Percentiles rank a stretch among this genome's conserved stretches.
phyloP scores from a whole-genome alignment of 2,113 vertebrate genomes.

The Phalacrocorax carbo region DNA sequence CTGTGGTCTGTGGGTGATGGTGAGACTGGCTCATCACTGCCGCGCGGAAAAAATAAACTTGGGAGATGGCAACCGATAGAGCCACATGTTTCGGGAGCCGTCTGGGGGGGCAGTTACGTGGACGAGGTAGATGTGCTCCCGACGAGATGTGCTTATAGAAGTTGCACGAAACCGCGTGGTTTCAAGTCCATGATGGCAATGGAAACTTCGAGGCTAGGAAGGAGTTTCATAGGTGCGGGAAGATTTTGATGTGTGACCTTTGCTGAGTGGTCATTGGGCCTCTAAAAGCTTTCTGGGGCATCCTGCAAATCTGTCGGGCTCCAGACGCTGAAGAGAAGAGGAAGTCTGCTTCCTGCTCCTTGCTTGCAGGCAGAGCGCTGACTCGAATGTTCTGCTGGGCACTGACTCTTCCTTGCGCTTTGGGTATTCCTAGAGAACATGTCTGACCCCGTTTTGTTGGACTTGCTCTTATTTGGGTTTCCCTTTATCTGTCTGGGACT shows the following conservation, averaged over 20 bases:
- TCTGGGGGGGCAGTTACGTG: rapidly evolving
- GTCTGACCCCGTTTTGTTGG: slow-evolving; percentile 31
- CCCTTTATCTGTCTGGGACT: slow-evolving; percentile 39
- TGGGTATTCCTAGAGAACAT: slow-evolving; percentile 34
- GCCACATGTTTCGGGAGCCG: background rate
- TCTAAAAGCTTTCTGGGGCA: background rate
- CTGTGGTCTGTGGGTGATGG: too few relatives aligned
- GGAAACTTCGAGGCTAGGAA: background rate
- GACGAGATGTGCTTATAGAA: background rate
- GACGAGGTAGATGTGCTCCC: background rate
- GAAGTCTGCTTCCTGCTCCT: background rate
- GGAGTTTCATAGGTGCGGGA: rapidly evolving
- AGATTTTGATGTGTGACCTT: rapidly evolving
- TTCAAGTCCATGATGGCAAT: background rate
- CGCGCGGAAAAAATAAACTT: background rate
- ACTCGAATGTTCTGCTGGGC: background rate
- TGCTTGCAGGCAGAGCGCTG: background rate
- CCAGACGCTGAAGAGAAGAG: background rate
- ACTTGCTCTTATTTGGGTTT: slow-evolving; percentile 43
- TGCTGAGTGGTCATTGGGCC: background rate
- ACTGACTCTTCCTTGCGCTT: background rate
- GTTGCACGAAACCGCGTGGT: rapidly evolving
- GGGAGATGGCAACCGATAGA: background rate
- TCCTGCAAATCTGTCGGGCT: background rate
- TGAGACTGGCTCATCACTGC: background rate